phyloP scores from a whole-genome alignment of 2,113 vertebrate species.

The Burhinus oedicnemus region DNA sequence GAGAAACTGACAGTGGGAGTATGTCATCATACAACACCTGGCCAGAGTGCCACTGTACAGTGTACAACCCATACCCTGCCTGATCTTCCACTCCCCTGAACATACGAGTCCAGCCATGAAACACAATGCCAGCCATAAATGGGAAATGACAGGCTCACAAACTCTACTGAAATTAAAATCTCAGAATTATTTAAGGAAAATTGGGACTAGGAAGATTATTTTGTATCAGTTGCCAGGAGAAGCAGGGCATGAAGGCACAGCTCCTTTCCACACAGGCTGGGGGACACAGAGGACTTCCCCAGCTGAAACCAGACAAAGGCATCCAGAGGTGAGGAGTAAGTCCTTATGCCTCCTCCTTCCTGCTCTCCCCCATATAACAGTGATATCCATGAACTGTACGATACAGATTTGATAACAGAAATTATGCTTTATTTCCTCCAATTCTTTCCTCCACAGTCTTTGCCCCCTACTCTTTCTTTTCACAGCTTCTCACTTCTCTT shows the following conservation, averaged over 20 bases:
- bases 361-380: neutral
- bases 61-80: neutral
- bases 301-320: neutral
- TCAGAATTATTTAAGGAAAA: neutral
- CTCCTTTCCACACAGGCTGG: accelerated
- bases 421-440: neutral
- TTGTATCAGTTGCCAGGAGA: neutral
- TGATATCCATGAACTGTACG: neutral
- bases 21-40: neutral
- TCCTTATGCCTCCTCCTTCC: neutral
- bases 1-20: neutral
- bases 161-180: neutral
- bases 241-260: neutral
- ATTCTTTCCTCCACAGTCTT: neutral
- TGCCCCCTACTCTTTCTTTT: neutral
- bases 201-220: neutral
- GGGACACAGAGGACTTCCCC: neutral
- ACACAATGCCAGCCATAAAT: neutral
- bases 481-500: neutral
- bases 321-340: neutral
- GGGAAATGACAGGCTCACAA: neutral
- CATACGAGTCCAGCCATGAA: neutral
- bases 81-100: neutral
- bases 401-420: neutral
- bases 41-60: neutral